A percentile compares a stretch with the other conserved stretches of the same genome.
These are phyloP conservation scores for Apostichopus californicus DNA, from an alignment of 35 echinoderm and acorn worm species.

Conservation along the genomic window DNA sequence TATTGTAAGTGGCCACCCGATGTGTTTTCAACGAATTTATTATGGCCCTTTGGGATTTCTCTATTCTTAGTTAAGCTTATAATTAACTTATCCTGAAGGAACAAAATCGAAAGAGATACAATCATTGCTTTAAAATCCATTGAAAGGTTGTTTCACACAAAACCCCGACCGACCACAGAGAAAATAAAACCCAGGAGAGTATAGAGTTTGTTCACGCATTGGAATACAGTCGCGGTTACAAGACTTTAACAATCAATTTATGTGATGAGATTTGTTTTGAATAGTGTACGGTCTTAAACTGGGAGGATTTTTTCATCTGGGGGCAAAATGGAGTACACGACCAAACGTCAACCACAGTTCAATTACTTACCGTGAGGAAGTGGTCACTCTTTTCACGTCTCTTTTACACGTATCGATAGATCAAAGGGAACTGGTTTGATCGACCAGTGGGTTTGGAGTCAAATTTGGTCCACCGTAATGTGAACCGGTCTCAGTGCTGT, in stretches of 20 bases:
- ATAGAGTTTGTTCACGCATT: too few species aligned
- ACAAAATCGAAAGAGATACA: slow-evolving; percentile 37
- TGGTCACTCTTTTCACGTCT: too few species aligned
- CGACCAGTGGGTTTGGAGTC: background rate
- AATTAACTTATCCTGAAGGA: slow-evolving; percentile 47
- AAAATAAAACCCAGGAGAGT: background rate
- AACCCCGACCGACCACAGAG: background rate
- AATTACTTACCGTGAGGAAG: too few species aligned
- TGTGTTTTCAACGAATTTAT: slow-evolving; percentile 37
- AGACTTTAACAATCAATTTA: background rate
- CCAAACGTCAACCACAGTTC: too few species aligned
- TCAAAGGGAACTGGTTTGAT: background rate
- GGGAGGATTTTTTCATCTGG: too few species aligned
- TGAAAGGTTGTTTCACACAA: slow-evolving; percentile 2
- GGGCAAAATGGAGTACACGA: too few species aligned
- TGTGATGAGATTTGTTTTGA: too few species aligned
- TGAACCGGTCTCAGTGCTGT: too few species aligned
- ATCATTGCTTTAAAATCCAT: background rate
- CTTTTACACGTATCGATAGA: background rate
- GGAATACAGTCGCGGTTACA: slow-evolving; percentile 6
- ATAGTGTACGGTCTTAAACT: too few species aligned
- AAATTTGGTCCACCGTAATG: background rate
- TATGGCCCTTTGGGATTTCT: slow-evolving; percentile 36
- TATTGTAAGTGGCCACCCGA: slow-evolving; percentile 45
- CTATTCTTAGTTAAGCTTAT: slow-evolving; percentile 46